Evolutionary conservation across 1,140 invertebrate species (phyloP), one percentile per base, ranked within the genome.

Genomic region (Apis florea): DNA sequence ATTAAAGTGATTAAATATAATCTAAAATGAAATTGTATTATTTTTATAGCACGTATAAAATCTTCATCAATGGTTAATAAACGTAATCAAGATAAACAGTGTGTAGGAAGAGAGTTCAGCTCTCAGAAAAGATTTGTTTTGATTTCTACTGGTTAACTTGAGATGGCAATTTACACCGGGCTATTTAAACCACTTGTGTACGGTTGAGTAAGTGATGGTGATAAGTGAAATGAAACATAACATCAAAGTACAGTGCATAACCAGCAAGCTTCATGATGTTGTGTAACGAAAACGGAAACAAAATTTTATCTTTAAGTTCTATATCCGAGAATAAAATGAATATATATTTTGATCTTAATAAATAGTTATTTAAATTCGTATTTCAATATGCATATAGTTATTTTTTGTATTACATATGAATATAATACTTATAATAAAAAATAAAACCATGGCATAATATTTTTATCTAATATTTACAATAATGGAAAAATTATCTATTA

Each of bases 201-300:
- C 54, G 26, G 51, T 21, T 15, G 31, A 80, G 26, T 67, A 67
- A 67, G 24, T 53, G 54, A 17, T 66, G 21, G 53, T 73, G 75
- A 73, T 76, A 76, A 75, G 67, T 70, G 53, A 74, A 69, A 78
- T 54, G 76, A 85, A 59, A 56, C 53, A 58, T 78, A 40, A 31
- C 54, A 17, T 40, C 21, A 15, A 77, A 68, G 26, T 67, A 58
- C 10, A 12, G 3, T 21, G 40, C 21, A 69, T 21, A 73, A 58
- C n/a, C 13, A 13, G 17, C 31, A 59, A 61, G 51, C 49, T 59
- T 40, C 12, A 13, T 10, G 31, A 53, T 56, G 40, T 21, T 1
- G 8, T 21, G 31, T 3, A n/a, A 49, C 40, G 21, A 49, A 26
- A 51, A 5, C 17, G 8, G 9, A 51, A 40, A 9, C 13, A 49